Conservation (phyloP, 1,140 invertebrate species). For the Cydia fagiglandana region DNA sequence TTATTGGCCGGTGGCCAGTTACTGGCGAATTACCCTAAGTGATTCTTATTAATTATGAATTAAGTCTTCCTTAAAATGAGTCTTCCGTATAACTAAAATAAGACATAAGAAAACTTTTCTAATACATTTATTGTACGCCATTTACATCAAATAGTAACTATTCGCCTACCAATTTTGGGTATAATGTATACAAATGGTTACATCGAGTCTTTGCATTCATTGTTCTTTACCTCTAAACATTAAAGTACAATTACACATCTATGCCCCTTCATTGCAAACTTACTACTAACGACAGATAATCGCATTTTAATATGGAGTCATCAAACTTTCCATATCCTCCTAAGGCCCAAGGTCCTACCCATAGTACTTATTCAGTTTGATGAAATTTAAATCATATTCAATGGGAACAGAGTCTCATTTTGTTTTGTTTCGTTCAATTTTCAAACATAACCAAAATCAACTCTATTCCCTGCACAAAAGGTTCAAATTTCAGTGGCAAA, state of each 20-base stretch:
- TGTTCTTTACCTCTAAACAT: constrained; percentile 28
- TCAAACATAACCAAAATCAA: no score
- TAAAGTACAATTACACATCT: background rate
- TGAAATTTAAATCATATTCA: no score
- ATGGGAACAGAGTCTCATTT: no score
- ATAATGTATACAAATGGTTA: constrained; percentile 48
- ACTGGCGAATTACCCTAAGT: no score
- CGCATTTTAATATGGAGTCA: background rate
- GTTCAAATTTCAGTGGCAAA: no score
- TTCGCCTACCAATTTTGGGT: constrained; percentile 36
- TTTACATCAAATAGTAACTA: constrained; percentile 69
- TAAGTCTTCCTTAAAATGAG: no score
- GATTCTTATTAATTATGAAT: no score
- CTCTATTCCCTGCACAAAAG: no score
- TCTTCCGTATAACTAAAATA: background rate
- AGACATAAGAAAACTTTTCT: constrained; percentile 40
- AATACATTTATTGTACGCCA: constrained; percentile 68
- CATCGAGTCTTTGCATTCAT: constrained; percentile 44
- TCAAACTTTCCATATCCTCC: background rate
- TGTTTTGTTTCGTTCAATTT: no score
- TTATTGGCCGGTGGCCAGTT: no score
- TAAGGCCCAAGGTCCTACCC: no score
- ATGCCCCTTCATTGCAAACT: background rate
- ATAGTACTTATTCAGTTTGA: no score
- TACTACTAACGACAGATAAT: background rate